These are phyloP conservation scores for Dipodomys stephensi DNA, from an alignment of 2,113 vertebrate genomes.

Conservation along the genomic window DNA sequence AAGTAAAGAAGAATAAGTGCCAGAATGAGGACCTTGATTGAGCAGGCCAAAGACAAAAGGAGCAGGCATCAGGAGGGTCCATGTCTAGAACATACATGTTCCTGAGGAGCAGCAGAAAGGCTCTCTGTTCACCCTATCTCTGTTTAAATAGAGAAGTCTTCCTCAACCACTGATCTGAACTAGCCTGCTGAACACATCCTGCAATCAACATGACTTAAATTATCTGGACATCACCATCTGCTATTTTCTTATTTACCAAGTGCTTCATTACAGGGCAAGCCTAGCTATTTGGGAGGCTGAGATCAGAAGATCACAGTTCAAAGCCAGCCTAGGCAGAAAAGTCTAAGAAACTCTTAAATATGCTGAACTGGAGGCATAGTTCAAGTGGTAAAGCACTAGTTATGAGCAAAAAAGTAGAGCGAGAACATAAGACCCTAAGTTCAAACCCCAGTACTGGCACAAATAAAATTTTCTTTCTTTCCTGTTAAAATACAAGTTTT, in stretches of 20 bases:
- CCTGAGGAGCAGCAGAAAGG: neutral
- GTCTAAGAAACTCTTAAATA: no score
- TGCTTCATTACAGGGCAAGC: neutral
- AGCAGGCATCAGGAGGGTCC: neutral
- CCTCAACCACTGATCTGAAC: neutral
- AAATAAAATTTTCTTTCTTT: neutral
- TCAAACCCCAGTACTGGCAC: no score
- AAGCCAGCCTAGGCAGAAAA: no score
- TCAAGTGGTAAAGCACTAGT: no score
- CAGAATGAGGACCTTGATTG: neutral
- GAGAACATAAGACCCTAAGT: no score
- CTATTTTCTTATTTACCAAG: constrained; percentile 3
- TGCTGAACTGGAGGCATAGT: no score
- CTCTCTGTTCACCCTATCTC: neutral
- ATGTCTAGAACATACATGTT: neutral
- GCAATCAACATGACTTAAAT: neutral
- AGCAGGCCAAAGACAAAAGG: neutral
- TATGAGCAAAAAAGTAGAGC: no score
- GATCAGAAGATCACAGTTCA: no score
- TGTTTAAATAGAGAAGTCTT: constrained; percentile 1
- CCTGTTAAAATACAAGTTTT: neutral
- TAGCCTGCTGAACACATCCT: neutral
- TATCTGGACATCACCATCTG: neutral
- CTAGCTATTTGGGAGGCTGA: no score
- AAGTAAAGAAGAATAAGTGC: neutral